phyloP scores from a whole-genome alignment of 2,888 invertebrate species.

The Agonopterix arenella region DNA sequence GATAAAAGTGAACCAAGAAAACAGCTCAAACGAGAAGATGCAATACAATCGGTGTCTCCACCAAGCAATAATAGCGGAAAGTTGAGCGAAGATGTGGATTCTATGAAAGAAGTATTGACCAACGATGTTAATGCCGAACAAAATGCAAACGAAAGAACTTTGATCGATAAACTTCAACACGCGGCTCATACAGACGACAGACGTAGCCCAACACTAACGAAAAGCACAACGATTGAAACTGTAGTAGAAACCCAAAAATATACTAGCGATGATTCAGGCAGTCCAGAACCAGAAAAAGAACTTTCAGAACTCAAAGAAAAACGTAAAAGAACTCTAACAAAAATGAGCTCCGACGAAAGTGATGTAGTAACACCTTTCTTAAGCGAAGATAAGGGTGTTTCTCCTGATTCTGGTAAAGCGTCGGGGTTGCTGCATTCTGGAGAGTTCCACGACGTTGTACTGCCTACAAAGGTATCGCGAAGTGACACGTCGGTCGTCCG shows the following conservation, averaged over 20 bases:
- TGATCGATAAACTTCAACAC: conserved; percentile 10
- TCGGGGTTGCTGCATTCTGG: conserved; percentile 62
- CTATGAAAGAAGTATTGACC: conserved; percentile 40
- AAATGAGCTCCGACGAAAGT: conserved; percentile 50
- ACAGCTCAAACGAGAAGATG: conserved; percentile 67
- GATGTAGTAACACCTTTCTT: conserved; percentile 57
- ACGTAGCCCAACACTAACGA: conserved; percentile 25
- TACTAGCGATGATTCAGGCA: conserved; percentile 19
- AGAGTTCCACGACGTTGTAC: conserved; percentile 71
- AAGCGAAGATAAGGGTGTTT: conserved; percentile 18
- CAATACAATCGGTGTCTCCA: conserved; percentile 68
- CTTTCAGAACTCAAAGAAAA: conserved; percentile 14
- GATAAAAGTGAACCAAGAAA: conserved; percentile 63
- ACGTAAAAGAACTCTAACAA: conserved; percentile 19
- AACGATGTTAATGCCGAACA: conserved; percentile 18
- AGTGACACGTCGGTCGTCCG: conserved; percentile 64
- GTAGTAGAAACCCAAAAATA: conserved; percentile 20
- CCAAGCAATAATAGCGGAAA: conserved; percentile 66
- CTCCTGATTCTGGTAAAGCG: conserved; percentile 19
- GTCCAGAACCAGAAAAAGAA: conserved; percentile 8
- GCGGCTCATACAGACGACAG: conserved; percentile 17
- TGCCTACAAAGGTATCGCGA: conserved; percentile 63
- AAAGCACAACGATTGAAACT: conserved; percentile 27
- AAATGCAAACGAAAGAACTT: conserved; percentile 10
- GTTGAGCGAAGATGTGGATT: conserved; percentile 63